Evolutionary conservation across 2,113 vertebrate species (phyloP), one percentile per base, ranked within the genome.

Genomic region (Noturus placidus): DNA sequence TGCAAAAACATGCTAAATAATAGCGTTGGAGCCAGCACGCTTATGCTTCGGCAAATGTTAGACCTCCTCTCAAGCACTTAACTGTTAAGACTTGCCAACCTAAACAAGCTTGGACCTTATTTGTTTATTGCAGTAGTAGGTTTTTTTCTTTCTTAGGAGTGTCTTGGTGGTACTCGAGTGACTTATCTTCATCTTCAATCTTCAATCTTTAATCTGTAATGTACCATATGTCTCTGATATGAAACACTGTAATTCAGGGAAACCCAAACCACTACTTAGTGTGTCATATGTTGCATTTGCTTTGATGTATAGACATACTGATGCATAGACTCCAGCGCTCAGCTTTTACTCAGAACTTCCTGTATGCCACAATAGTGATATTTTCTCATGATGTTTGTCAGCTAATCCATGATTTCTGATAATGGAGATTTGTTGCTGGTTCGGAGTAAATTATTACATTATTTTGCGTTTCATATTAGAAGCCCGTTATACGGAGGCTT

Each of bases 31-130:
- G 86, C 87, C 78, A 15, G 67, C 88, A 52, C 35, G 87, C 80
- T 70, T 88, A 84, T 50, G 72, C 59, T 80, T 85, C 85, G 17
- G 38, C 79, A 84, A 77, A 88, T 74, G 88, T 87, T 86, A 86
- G 59, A 83, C 67, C 89, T 89, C 88, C 88, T 89, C 69, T 59
- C 70, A 78, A 79, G 74, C 88, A 91, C 88, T 91, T 89, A 84
- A 88, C 82, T 52, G 74, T 67, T 84, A 35, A 85, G 87, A 84
- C 61, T 84, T 89, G 90, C 90, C 91, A 91, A 90, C 88, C 87
- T 87, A 91, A 90, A 90, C 87, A 90, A 69, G 52, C 80, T 79
- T 50, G 86, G 46, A 35, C 80, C 63, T 85, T 42, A 85, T 85
- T 90, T 78, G 86, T 91, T 90, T 83, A 90, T 52, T 82, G 57